Base-by-base conservation (phyloP, 2,113 vertebrate species). In the Neogobius melanostomus region DNA sequence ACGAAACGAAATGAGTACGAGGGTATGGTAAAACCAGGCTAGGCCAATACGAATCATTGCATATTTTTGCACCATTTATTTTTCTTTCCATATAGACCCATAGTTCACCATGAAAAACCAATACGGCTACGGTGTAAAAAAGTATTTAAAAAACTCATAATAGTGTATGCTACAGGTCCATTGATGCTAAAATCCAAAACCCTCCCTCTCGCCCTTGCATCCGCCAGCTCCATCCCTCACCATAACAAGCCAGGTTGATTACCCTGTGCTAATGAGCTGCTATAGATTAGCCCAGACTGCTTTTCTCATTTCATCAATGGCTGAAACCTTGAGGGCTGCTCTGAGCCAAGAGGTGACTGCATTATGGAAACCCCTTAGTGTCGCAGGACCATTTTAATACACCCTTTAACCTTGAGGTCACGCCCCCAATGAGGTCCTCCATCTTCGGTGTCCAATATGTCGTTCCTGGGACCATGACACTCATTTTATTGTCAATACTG, bases 231-330 rank as follows among this genome's bases (percentile, higher is more conserved):
- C 36, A 56, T 79, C 48, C 64, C 46, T 71, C 72, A 66, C 64
- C 69, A 52, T 54, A 67, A 57, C 21, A 16, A 52, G 21, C 42
- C 44, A 15, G 65, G 46, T 77, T 71, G 46, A 61, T 79, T 54
- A 49, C 46, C 62, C 54, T 7, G 48, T 66, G 68, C 74, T 87
- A 84, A 85, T 81, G 74, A 88, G 68, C 60, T 63, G 67, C 11
- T 82, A 77, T 86, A 68, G 69, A 85, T 88, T 80, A 75, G 15
- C 72, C 63, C 21, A 21, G 61, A 51, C 62, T 72, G 64, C 43
- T 68, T 67, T 73, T 78, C 61, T 68, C 17, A 72, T 77, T 76
- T 74, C 71, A 80, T 85, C 76, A 72, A 56, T 76, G 59, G 68
- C 14, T 57, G 54, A 59, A 77, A 76, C 70, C 68, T 68, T 68